Conservation (phyloP, 2,113 vertebrate genomes). For the Gulo gulo region DNA sequence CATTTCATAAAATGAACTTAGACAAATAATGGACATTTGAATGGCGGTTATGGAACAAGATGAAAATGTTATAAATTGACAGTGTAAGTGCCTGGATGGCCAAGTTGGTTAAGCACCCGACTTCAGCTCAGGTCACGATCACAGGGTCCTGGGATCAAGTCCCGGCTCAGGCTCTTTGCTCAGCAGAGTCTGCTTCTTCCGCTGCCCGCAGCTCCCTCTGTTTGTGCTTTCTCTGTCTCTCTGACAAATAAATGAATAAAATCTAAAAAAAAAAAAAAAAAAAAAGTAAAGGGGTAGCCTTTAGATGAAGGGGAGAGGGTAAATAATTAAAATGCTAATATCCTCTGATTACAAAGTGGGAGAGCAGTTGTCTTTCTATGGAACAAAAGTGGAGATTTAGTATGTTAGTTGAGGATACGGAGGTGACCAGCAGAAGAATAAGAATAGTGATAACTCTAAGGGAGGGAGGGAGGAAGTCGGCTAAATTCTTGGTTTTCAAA, state of each 20-base stretch:
- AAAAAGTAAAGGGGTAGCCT: neutral
- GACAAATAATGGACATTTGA: neutral
- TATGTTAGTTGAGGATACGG: neutral
- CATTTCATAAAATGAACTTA: neutral
- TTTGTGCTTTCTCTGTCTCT: neutral
- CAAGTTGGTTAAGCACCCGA: neutral
- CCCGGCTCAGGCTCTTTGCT: neutral
- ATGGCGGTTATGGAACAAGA: neutral
- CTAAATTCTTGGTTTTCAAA: neutral
- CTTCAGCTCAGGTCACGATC: neutral
- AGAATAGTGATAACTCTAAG: neutral
- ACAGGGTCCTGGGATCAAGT: neutral
- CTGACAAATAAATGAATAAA: neutral
- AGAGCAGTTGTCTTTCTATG: neutral
- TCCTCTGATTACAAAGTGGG: neutral
- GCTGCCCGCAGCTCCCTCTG: neutral
- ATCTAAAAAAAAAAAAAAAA: neutral
- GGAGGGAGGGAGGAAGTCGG: neutral
- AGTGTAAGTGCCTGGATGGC: neutral
- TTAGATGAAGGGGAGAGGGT: neutral
- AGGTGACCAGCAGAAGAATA: neutral
- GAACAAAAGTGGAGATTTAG: neutral
- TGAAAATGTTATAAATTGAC: neutral
- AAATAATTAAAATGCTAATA: neutral
- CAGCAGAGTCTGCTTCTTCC: neutral